These are phyloP conservation scores for Triplophysa yarkandensis DNA, from an alignment of 2,797 vertebrate species.

Conservation along the genomic window DNA sequence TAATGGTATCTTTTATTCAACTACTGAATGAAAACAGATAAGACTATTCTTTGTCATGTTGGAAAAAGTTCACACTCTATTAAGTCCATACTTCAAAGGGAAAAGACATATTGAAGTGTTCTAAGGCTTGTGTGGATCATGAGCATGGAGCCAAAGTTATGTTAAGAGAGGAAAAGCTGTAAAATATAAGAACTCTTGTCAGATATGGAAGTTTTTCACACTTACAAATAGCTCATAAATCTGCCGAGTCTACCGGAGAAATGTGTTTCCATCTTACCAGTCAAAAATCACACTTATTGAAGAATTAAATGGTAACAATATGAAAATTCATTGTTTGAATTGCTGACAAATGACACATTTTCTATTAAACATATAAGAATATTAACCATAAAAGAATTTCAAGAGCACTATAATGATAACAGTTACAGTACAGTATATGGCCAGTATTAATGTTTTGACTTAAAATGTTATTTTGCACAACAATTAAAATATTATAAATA, in stretches of 20 bases:
- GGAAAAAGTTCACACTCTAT: constrained; percentile 43
- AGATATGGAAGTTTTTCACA: not conserved
- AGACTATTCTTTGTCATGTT: constrained; percentile 42
- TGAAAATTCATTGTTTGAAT: too few species aligned
- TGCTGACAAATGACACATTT: too few species aligned
- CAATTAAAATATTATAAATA: not conserved
- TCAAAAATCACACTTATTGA: too few species aligned
- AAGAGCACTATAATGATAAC: too few species aligned
- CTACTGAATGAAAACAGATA: constrained; percentile 42
- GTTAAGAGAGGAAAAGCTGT: not conserved
- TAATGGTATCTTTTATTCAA: constrained; percentile 15
- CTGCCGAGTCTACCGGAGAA: not conserved
- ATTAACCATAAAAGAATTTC: too few species aligned
- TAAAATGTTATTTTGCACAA: not conserved
- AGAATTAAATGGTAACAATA: too few species aligned
- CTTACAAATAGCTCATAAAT: not conserved
- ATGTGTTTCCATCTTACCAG: not conserved
- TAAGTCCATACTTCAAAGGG: constrained; percentile 52
- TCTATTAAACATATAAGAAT: too few species aligned
- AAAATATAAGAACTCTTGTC: not conserved
- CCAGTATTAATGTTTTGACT: too few species aligned
- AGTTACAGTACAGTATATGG: too few species aligned
- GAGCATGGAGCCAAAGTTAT: constrained; percentile 5
- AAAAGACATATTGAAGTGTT: constrained; percentile 41
- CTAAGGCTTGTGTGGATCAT: constrained; percentile 6